Conservation (phyloP, 1,140 invertebrate species). For the Alviniconcha marisindica region DNA sequence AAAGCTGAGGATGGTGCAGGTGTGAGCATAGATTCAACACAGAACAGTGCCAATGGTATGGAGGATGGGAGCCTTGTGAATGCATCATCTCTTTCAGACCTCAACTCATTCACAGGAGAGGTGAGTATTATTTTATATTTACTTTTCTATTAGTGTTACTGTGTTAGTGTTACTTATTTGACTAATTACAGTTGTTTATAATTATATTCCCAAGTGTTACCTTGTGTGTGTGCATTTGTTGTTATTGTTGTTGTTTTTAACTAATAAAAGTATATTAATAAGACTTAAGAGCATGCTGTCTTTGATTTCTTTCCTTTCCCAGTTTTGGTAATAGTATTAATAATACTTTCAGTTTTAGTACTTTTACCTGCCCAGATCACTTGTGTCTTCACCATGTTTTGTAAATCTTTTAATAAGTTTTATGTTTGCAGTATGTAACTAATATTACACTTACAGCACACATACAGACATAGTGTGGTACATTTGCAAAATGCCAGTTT, state of each 20-base stretch:
- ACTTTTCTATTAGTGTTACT: background rate
- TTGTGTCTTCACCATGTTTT: no score
- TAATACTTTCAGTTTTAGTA: no score
- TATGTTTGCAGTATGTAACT: no score
- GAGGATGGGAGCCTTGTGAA: constrained; percentile 28
- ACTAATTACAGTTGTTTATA: no score
- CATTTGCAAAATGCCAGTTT: no score
- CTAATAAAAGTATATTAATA: background rate
- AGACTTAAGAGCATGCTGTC: no score
- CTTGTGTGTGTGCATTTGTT: background rate
- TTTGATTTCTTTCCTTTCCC: no score
- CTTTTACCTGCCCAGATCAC: no score
- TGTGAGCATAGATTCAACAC: background rate
- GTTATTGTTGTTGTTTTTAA: background rate
- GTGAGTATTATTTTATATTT: background rate
- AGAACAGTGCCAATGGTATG: background rate
- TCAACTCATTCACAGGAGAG: constrained; percentile 35
- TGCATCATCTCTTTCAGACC: constrained; percentile 21
- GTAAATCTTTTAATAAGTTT: no score
- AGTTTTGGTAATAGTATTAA: no score
- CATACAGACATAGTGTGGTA: no score
- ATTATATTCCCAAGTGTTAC: background rate
- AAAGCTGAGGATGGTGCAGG: constrained; percentile 30
- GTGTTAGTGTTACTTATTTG: background rate
- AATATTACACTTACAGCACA: no score